Base-by-base conservation (phyloP, 2,888 invertebrate genomes). In the Phortica magna region DNA sequence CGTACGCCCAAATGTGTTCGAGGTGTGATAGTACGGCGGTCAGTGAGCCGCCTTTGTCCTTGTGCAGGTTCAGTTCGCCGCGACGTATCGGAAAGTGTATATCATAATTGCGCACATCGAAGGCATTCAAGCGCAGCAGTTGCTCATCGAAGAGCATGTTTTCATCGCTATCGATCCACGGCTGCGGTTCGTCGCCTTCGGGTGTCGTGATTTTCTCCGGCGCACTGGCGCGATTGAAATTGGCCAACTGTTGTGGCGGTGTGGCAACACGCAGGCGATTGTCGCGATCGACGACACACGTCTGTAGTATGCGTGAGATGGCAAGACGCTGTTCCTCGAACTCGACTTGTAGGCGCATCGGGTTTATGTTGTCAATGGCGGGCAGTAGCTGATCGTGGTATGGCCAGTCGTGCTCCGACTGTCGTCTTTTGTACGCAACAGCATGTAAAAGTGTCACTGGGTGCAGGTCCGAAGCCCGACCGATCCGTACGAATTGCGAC, bases 1-100 rank as follows among this genome's bases (percentile, higher is more conserved):
- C 95, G 82, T 95, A 94, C 72, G 95, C 94, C 98, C 98, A 98
- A 85, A 99, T 98, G 0, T 95, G 94, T 90, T 97, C 96, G 74
- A 98, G 89, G 91, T 98, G 97, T 77, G 96, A 95, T 59, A 98
- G 91, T 6, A 98, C 95, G 0, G 97, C 94, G 9, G 96, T 95
- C 75, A 98, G 92, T 0, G 98, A 97, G 0, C 98, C 98, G 0
- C 98, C 98, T 22, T 96, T 94, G 74, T 95, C 95, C 0, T 93
- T 89, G 90, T 98, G 98, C 4, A 98, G 91, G 92, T 98, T 97
- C 17, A 98, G 94, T 87, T 97, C 96, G 0, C 98, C 98, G 83
- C 97, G 93, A 88, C 94, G 94, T 87, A 97, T 96, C 0, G 98
- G 98, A 92, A 98, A 98, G 91, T 98, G 97, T 76, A 98, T 93